These are phyloP conservation scores for Melinopterus prodromus DNA, from an alignment of 2,888 invertebrate species.

Conservation along the genomic window DNA sequence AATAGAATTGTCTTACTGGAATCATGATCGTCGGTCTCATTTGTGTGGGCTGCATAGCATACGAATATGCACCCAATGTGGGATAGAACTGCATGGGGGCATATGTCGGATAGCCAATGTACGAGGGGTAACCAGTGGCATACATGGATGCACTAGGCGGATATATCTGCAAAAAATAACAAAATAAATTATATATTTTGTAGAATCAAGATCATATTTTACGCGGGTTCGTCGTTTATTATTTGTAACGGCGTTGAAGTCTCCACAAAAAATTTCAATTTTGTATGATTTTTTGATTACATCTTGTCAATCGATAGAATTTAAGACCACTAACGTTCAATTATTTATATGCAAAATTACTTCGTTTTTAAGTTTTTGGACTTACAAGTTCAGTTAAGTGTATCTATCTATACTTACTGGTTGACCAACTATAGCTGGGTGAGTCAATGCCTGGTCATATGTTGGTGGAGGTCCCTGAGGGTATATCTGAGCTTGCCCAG, in stretches of 20 bases:
- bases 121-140: slow-evolving; percentile 76
- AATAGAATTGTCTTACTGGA: slow-evolving; percentile 66
- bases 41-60: slow-evolving; percentile 71
- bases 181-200: slow-evolving; percentile 28
- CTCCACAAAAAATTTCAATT: too few relatives aligned
- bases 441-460: slow-evolving; percentile 75
- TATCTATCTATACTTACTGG: slow-evolving; percentile 53
- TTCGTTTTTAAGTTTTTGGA: slow-evolving; percentile 22
- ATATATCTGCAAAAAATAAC: slow-evolving; percentile 67
- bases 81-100: slow-evolving; percentile 79
- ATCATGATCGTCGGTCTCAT: slow-evolving; percentile 81
- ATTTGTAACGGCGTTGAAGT: too few relatives aligned
- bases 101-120: slow-evolving; percentile 79
- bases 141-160: slow-evolving; percentile 76
- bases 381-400: slow-evolving; percentile 14
- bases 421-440: slow-evolving; percentile 65
- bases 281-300: too few relatives aligned
- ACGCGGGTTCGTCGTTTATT: too few relatives aligned
- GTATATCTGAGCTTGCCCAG: slow-evolving; percentile 68
- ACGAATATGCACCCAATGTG: slow-evolving; percentile 68
- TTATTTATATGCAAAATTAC: slow-evolving; percentile 9
- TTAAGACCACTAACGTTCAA: too few relatives aligned
- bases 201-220: not conserved
- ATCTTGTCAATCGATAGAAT: too few relatives aligned
- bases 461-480: slow-evolving; percentile 74